Evolutionary conservation across 2,888 invertebrate species (phyloP).

Genomic region (Bembecia ichneumoniformis): DNA sequence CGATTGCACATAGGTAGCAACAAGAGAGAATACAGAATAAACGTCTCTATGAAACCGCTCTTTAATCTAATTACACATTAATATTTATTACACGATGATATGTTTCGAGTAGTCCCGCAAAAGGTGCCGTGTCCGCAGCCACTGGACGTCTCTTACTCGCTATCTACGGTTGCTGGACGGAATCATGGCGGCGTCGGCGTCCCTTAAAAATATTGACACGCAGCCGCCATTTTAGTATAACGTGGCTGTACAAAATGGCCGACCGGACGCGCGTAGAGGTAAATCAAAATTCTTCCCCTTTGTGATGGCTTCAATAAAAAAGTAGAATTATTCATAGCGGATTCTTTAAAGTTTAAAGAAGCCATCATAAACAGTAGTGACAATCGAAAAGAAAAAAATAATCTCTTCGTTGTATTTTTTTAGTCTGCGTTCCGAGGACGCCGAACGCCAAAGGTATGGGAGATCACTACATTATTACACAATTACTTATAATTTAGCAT

Average conservation of each 20-base stretch:
- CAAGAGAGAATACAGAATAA: constrained; percentile 69
- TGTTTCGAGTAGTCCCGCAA: constrained; percentile 80
- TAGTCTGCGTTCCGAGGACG: constrained; percentile 37
- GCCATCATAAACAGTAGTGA: constrained; percentile 25
- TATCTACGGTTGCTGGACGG: constrained; percentile 73
- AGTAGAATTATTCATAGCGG: neutral
- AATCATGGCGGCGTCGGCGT: constrained; percentile 66
- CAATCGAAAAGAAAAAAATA: constrained; percentile 43
- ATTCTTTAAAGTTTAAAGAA: constrained; percentile 5
- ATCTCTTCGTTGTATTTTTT: constrained; percentile 65
- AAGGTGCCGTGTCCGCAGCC: constrained; percentile 71
- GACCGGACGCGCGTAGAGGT: neutral
- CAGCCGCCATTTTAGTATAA: constrained; percentile 12
- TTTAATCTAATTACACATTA: constrained; percentile 71
- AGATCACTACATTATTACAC: constrained; percentile 70
- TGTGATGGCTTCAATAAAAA: neutral
- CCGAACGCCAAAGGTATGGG: constrained; percentile 63
- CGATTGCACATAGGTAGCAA: constrained; percentile 53
- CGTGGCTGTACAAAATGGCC: constrained; percentile 21
- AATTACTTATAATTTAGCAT: constrained; percentile 66
- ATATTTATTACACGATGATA: constrained; percentile 80
- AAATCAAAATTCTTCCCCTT: neutral
- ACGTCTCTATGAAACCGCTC: constrained; percentile 72
- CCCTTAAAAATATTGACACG: constrained; percentile 19
- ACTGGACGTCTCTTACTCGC: constrained; percentile 73